Percentiles rank a stretch among this genome's conserved stretches.
These are phyloP conservation scores for Lagorchestes hirsutus DNA, from an alignment of 2,797 vertebrate species.

Conservation along the genomic window DNA sequence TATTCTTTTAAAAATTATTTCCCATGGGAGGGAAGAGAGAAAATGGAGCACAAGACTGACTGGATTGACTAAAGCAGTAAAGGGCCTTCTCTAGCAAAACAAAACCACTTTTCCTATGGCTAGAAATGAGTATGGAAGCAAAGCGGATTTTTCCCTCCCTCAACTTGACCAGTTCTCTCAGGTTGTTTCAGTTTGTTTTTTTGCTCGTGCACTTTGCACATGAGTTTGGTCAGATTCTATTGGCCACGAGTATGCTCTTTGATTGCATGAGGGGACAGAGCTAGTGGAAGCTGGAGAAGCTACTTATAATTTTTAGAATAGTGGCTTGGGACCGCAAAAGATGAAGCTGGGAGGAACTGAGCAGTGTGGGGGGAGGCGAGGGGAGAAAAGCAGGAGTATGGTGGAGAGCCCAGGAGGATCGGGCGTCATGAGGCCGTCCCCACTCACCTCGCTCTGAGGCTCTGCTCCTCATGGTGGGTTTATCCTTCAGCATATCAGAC, in stretches of 20 bases:
- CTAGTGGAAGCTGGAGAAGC: not conserved
- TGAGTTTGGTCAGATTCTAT: not conserved
- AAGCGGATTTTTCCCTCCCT: not conserved
- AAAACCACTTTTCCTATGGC: not conserved
- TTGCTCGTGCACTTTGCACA: not conserved
- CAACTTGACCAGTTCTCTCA: not conserved
- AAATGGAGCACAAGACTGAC: not conserved
- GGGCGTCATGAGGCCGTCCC: not conserved
- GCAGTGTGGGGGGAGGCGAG: not conserved
- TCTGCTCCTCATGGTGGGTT: constrained; percentile 67
- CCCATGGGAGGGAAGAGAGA: not conserved
- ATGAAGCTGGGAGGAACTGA: not conserved
- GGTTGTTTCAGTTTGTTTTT: not conserved
- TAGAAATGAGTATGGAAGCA: not conserved
- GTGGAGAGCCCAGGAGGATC: not conserved
- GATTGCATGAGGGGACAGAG: constrained; percentile 38
- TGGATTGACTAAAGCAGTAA: not conserved
- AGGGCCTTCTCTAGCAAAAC: not conserved
- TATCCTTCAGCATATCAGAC: constrained; percentile 39
- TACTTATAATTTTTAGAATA: not conserved
- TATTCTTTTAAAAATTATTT: not conserved
- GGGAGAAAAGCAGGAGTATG: not conserved
- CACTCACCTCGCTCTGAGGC: constrained; percentile 68
- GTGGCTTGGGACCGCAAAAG: constrained; percentile 7
- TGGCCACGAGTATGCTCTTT: not conserved